Evolutionary conservation across 2,113 vertebrate genomes (phyloP).

Genomic region (Pelecanus crispus): DNA sequence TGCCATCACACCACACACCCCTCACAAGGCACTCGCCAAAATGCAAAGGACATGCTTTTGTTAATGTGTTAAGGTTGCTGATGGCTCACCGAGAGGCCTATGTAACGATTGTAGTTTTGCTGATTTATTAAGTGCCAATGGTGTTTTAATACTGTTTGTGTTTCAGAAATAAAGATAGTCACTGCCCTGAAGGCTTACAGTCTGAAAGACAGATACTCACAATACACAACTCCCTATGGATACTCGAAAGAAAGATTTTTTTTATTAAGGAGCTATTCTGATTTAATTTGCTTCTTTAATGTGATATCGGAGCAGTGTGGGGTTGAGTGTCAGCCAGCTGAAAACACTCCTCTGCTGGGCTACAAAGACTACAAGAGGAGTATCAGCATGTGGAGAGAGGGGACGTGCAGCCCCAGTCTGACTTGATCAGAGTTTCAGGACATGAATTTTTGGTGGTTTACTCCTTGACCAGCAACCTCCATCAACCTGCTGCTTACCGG

Average conservation of each 20-base stretch:
- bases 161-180: slow-evolving; percentile 56
- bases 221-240: slow-evolving; percentile 46
- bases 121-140: slow-evolving; percentile 61
- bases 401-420: not conserved
- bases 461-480: not conserved
- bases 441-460: not conserved
- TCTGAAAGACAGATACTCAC: slow-evolving; percentile 49
- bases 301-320: slow-evolving; percentile 2
- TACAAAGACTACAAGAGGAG: not conserved
- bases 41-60: not conserved
- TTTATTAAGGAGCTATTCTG: slow-evolving; percentile 62
- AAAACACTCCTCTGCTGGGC: slow-evolving; percentile 1
- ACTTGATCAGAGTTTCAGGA: not conserved
- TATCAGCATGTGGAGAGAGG: not conserved
- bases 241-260: slow-evolving; percentile 21
- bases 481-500: not conserved
- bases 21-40: not conserved
- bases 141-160: slow-evolving; percentile 57
- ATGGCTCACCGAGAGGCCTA: not conserved
- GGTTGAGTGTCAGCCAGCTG: slow-evolving; percentile 14
- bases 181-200: slow-evolving; percentile 44
- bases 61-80: not conserved
- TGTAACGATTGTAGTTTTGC: slow-evolving; percentile 30
- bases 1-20: accelerated
- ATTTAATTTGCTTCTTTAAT: slow-evolving; percentile 62